Conservation (phyloP, 1,140 invertebrate genomes). For the Megalonaias nervosa region DNA sequence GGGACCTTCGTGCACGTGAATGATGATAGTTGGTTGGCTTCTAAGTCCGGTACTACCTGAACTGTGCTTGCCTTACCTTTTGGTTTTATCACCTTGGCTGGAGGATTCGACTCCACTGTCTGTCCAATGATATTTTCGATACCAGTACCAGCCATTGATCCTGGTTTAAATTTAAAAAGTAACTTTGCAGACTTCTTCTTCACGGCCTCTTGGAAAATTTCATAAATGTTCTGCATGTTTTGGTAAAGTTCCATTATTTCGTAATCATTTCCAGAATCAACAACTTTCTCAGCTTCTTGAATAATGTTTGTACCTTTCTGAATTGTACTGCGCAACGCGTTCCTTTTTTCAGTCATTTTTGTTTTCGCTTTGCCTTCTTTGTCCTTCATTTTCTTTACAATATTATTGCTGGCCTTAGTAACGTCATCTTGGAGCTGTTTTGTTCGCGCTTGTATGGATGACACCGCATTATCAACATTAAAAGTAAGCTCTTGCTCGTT, state of each 20-base stretch:
- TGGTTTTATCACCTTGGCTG: not conserved
- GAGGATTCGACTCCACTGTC: not conserved
- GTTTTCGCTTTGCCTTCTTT: slow-evolving; percentile 15
- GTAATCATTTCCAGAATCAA: slow-evolving; percentile 16
- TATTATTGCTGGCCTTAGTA: slow-evolving; percentile 15
- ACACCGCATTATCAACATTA: slow-evolving; percentile 26
- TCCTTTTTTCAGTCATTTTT: slow-evolving; percentile 12
- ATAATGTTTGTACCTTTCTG: slow-evolving; percentile 18
- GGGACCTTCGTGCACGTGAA: slow-evolving; percentile 28
- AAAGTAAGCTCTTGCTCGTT: not conserved
- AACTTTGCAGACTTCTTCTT: slow-evolving; percentile 2
- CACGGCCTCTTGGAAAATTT: slow-evolving; percentile 17
- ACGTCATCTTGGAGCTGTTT: slow-evolving; percentile 31
- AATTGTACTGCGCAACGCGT: slow-evolving; percentile 10
- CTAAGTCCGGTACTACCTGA: slow-evolving; percentile 24
- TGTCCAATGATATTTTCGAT: slow-evolving; percentile 7
- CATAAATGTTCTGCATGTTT: slow-evolving; percentile 7
- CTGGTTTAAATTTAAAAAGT: not conserved
- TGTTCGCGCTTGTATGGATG: slow-evolving; percentile 17
- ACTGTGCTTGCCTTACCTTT: slow-evolving; percentile 1
- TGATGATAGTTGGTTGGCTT: slow-evolving; percentile 14
- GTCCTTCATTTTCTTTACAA: slow-evolving; percentile 15
- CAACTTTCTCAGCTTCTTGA: slow-evolving; percentile 17
- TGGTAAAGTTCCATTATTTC: slow-evolving; percentile 34
- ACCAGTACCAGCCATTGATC: slow-evolving; percentile 3